A percentile compares a stretch with the other conserved stretches of the same genome.
Conservation (phyloP, 2,888 invertebrate genomes). For the Carabus problematicus region DNA sequence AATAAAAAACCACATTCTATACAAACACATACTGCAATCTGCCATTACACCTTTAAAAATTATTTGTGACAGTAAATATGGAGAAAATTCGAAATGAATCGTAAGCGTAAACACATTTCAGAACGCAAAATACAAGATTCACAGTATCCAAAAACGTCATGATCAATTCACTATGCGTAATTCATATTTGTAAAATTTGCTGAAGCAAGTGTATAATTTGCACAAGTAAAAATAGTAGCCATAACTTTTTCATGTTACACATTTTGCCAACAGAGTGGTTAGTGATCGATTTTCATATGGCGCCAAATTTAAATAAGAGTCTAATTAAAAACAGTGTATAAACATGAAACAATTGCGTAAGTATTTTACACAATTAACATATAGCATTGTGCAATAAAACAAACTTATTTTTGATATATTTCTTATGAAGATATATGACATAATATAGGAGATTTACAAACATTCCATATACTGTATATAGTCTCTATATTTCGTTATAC, state of each 20-base stretch:
- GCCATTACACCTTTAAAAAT: slow-evolving; percentile 41
- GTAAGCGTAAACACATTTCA: slow-evolving; percentile 30
- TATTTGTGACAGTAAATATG: slow-evolving; percentile 32
- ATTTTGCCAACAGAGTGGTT: slow-evolving; percentile 38
- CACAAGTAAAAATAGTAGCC: slow-evolving; percentile 51
- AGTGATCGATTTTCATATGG: slow-evolving; percentile 26
- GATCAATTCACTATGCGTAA: slow-evolving; percentile 23
- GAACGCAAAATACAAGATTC: slow-evolving; percentile 13
- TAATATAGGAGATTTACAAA: background rate
- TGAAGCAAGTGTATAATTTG: slow-evolving; percentile 40
- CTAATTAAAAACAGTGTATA: too few species aligned
- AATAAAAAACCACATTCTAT: slow-evolving; percentile 39
- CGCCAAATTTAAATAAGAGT: slow-evolving; percentile 34
- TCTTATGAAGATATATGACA: background rate
- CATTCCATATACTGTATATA: background rate
- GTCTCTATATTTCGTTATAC: background rate
- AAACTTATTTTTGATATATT: background rate
- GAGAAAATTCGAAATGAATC: slow-evolving; percentile 14
- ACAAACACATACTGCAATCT: slow-evolving; percentile 40
- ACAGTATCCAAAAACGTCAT: slow-evolving; percentile 35
- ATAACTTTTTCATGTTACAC: slow-evolving; percentile 49
- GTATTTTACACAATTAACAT: background rate
- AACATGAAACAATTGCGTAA: too few species aligned
- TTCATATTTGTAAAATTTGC: slow-evolving; percentile 30
- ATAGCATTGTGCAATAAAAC: background rate